Conservation (phyloP, 2,888 invertebrate species). For the Silvanus unidentatus region DNA sequence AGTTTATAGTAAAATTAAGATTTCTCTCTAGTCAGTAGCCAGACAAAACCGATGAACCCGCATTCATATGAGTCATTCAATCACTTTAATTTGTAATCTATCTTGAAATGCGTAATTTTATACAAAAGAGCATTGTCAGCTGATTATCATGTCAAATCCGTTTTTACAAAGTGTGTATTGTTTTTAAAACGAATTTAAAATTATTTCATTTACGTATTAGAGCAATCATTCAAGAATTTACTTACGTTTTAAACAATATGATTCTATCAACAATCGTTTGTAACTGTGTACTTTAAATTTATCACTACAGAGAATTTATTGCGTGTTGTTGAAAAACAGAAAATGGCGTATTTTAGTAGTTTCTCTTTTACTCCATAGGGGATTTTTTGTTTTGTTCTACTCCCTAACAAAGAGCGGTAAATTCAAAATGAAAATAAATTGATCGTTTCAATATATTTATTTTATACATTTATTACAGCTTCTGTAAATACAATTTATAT, state of each 20-base stretch:
- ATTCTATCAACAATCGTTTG: not conserved
- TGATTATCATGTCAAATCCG: conserved; percentile 15
- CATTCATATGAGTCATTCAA: too few species aligned
- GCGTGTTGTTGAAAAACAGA: conserved; percentile 30
- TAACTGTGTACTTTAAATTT: conserved; percentile 11
- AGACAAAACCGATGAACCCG: too few species aligned
- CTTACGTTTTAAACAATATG: conserved; percentile 13
- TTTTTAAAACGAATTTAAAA: not conserved
- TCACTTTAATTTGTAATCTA: too few species aligned
- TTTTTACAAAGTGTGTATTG: conserved; percentile 3
- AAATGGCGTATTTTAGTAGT: conserved; percentile 27
- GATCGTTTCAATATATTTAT: not conserved
- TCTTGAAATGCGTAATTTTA: not conserved
- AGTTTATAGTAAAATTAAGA: not conserved
- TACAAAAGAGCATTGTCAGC: conserved; percentile 21
- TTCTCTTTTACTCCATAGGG: not conserved
- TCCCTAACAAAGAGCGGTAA: not conserved
- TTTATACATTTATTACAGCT: too few species aligned
- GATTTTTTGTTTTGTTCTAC: not conserved
- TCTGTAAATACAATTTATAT: too few species aligned
- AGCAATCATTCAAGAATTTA: conserved; percentile 1
- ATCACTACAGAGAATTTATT: conserved; percentile 29
- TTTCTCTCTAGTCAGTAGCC: not conserved
- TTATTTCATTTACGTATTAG: not conserved
- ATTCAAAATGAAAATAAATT: not conserved